phyloP scores from a whole-genome alignment of 2,113 vertebrate species.

The Halichoeres trimaculatus region DNA sequence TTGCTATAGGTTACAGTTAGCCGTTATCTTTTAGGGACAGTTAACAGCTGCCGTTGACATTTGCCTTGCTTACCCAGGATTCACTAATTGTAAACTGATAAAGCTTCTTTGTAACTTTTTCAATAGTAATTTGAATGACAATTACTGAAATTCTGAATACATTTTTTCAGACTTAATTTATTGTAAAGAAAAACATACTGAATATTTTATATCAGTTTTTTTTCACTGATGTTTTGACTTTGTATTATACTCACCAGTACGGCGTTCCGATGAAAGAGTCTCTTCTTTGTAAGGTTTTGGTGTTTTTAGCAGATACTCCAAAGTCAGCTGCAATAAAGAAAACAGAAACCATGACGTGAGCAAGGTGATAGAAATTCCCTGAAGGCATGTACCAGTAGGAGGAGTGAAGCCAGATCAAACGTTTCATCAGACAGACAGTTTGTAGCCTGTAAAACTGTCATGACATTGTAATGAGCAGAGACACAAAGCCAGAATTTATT shows the following conservation, averaged over 20 bases:
- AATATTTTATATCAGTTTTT: too few relatives aligned
- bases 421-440: not conserved
- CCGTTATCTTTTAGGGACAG: too few relatives aligned
- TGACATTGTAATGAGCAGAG: constrained; percentile 4
- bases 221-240: too few relatives aligned
- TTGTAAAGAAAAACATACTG: too few relatives aligned
- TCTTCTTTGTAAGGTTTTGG: constrained; percentile 93
- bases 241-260: constrained; percentile 93
- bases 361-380: not conserved
- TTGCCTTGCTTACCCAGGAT: too few relatives aligned
- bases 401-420: not conserved
- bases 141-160: too few relatives aligned
- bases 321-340: constrained; percentile 89
- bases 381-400: not conserved
- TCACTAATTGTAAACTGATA: too few relatives aligned
- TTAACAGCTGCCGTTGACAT: too few relatives aligned
- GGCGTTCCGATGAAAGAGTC: constrained; percentile 97
- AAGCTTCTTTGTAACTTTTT: too few relatives aligned
- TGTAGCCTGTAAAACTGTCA: constrained; percentile 33
- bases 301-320: constrained; percentile 97
- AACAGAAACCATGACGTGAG: not conserved
- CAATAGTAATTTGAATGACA: too few relatives aligned
- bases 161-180: too few relatives aligned
- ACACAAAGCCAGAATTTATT: constrained; percentile 40
- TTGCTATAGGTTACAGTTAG: too few relatives aligned